phyloP scores from a whole-genome alignment of 1,140 invertebrate genomes.

The Magallana angulata region DNA sequence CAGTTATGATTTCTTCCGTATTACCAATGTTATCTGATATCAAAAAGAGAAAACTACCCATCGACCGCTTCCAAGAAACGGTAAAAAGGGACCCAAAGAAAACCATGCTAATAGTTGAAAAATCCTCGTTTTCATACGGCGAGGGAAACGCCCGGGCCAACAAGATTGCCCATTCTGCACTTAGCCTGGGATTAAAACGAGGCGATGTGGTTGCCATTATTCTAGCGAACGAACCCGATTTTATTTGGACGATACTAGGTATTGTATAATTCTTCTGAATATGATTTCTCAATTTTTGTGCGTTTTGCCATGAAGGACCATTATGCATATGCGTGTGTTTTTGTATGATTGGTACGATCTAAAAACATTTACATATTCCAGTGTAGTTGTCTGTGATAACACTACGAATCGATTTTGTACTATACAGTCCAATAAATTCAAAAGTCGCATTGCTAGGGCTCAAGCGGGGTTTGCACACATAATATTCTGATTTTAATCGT shows the following conservation, averaged over 20 bases:
- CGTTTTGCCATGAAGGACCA: too few relatives aligned
- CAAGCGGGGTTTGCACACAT: too few relatives aligned
- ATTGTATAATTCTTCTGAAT: neutral
- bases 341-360: too few relatives aligned
- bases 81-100: conserved; percentile 39
- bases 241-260: conserved; percentile 58
- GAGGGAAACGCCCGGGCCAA: conserved; percentile 41
- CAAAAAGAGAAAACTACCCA: conserved; percentile 23
- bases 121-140: conserved; percentile 28
- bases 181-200: conserved; percentile 35
- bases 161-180: conserved; percentile 39
- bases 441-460: too few relatives aligned
- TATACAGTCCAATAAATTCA: too few relatives aligned
- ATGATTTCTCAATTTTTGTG: too few relatives aligned
- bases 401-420: too few relatives aligned
- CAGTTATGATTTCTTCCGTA: neutral
- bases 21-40: neutral
- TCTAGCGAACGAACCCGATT: conserved; percentile 49
- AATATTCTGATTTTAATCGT: too few relatives aligned
- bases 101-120: conserved; percentile 31
- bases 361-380: too few relatives aligned
- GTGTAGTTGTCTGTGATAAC: too few relatives aligned
- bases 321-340: too few relatives aligned
- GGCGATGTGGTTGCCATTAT: conserved; percentile 52
- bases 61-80: conserved; percentile 47